Percentiles rank a stretch among this genome's conserved stretches.
phyloP scores from a whole-genome alignment of 2,113 vertebrate species.

The Rhombomys opimus region DNA sequence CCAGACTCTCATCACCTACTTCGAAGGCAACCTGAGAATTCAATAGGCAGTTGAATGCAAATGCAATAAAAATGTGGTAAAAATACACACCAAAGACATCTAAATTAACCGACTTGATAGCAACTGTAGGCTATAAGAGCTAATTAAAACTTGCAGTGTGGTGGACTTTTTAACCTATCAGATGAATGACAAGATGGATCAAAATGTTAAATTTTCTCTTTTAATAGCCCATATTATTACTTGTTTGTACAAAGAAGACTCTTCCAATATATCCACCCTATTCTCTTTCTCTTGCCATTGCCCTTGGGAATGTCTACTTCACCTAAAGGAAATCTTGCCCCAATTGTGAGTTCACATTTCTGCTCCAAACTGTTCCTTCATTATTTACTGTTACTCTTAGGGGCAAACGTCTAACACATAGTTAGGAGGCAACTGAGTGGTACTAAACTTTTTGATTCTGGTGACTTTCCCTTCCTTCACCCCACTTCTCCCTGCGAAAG shows the following conservation, averaged over 20 bases:
- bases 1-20: slow-evolving; percentile 38
- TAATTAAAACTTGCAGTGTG: not conserved
- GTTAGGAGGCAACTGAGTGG: not conserved
- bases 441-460: not conserved
- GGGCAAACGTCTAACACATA: slow-evolving; percentile 43
- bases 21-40: slow-evolving; percentile 60
- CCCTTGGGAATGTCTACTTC: slow-evolving; percentile 1
- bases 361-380: slow-evolving; percentile 12
- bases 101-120: slow-evolving; percentile 53
- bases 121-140: not conserved
- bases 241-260: slow-evolving; percentile 20
- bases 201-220: slow-evolving; percentile 19
- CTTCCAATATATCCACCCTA: not conserved
- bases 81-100: slow-evolving; percentile 13
- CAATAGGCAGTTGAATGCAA: slow-evolving; percentile 53
- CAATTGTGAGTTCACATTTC: not conserved
- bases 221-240: not conserved
- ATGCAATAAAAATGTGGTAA: slow-evolving; percentile 37
- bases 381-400: slow-evolving; percentile 40
- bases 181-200: not conserved
- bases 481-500: not conserved
- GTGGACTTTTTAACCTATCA: not conserved
- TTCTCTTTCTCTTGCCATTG: not conserved
- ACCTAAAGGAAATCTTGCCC: slow-evolving; percentile 38
- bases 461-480: not conserved